phyloP scores from a whole-genome alignment of 2,113 vertebrate species.

The Lophura nycthemera region DNA sequence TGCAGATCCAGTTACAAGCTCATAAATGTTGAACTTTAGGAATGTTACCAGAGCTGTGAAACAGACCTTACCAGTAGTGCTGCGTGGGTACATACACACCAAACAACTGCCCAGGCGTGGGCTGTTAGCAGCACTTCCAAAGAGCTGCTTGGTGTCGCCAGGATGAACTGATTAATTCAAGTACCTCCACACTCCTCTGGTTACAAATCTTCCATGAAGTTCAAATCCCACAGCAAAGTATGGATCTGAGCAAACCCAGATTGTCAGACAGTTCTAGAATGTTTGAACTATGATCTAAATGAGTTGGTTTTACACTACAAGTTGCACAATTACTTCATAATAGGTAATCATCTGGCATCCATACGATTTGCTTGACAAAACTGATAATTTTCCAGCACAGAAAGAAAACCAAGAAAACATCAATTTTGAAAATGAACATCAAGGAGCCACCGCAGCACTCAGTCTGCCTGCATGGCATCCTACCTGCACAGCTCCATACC shows the following conservation, averaged over 20 bases:
- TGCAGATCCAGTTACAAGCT: background rate
- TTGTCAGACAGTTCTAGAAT: background rate
- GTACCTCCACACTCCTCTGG: background rate
- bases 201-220: background rate
- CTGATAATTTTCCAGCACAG: background rate
- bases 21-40: background rate
- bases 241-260: background rate
- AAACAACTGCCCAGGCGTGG: background rate
- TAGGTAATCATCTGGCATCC: background rate
- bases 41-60: background rate
- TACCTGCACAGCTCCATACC: no score
- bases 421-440: background rate
- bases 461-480: background rate
- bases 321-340: background rate
- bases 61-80: background rate
- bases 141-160: background rate
- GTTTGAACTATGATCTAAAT: background rate
- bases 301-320: background rate
- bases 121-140: background rate
- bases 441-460: background rate
- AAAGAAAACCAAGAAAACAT: background rate
- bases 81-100: background rate
- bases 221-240: background rate
- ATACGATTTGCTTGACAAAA: background rate
- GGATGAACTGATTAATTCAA: background rate